phyloP scores from a whole-genome alignment of 37 sponge, comb jelly and placozoan species.

The Spongilla lacustris region DNA sequence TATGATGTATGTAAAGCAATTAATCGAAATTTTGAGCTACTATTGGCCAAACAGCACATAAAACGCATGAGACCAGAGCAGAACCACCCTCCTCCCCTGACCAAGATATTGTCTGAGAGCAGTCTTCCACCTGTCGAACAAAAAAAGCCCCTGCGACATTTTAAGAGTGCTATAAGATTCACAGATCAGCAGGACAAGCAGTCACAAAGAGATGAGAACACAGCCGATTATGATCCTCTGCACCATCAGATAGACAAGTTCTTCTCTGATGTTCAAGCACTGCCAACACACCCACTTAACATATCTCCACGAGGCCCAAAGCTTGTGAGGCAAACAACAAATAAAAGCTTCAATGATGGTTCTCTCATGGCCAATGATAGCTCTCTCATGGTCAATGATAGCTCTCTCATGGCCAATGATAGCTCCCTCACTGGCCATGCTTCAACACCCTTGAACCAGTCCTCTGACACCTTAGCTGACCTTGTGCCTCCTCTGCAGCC shows the following conservation, averaged over 20 bases:
- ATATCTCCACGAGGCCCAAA: background rate
- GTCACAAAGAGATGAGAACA: background rate
- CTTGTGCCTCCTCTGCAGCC: conserved; percentile 15
- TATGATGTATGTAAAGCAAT: conserved; percentile 69
- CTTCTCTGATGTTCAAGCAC: background rate
- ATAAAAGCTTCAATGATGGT: background rate
- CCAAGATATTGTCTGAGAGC: background rate
- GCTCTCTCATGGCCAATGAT: background rate
- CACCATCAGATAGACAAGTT: background rate
- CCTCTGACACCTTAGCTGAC: conserved; percentile 12
- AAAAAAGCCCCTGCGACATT: background rate
- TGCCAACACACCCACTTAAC: background rate
- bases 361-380: background rate
- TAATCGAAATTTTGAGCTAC: conserved; percentile 58
- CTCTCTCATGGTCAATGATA: background rate
- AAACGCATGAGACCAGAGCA: background rate
- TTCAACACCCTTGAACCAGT: background rate
- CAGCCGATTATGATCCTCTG: background rate
- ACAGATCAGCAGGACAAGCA: background rate
- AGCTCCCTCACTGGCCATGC: background rate
- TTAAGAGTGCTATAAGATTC: background rate
- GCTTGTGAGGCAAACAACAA: background rate
- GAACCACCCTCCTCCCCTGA: background rate
- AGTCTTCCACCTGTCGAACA: background rate
- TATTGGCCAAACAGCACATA: conserved; percentile 51